A percentile compares a stretch with the other conserved stretches of the same genome.
Evolutionary conservation across 2,113 vertebrate genomes (phyloP).

Genomic region (Petromus typicus): DNA sequence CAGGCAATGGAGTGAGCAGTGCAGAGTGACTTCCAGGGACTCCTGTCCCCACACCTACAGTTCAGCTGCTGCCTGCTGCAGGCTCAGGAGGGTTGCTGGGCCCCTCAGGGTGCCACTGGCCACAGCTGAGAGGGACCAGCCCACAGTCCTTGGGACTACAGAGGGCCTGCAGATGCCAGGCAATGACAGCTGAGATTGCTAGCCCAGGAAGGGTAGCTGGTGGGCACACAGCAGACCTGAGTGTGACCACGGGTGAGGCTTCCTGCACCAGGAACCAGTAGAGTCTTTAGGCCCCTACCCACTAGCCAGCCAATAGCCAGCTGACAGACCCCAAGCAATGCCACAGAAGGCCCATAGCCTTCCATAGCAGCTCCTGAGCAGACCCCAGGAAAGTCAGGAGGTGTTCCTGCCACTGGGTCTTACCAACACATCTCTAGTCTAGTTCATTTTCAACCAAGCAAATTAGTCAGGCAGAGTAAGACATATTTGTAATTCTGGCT

Average conservation of each 20-base stretch:
- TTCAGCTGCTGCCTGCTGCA: background rate
- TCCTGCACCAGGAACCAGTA: background rate
- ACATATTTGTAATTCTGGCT: background rate
- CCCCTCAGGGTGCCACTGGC: background rate
- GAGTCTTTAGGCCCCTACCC: background rate
- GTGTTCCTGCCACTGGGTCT: background rate
- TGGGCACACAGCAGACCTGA: background rate
- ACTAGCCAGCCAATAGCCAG: background rate
- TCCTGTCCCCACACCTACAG: background rate
- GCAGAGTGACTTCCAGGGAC: background rate
- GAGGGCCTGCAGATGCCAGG: background rate
- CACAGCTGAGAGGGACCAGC: background rate
- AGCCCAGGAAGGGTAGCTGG: rapidly evolving
- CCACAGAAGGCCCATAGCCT: background rate
- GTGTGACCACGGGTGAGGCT: rapidly evolving
- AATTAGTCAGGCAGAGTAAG: background rate
- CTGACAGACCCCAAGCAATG: background rate
- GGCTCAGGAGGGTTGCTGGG: rapidly evolving
- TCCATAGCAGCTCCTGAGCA: background rate
- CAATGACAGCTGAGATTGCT: background rate
- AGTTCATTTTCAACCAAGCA: background rate
- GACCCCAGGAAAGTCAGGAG: background rate
- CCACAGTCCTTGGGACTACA: background rate
- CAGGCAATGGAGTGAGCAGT: background rate
- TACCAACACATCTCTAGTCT: background rate